Conservation (phyloP, 2,797 vertebrate genomes). For the Schizopygopsis malacanthus region DNA sequence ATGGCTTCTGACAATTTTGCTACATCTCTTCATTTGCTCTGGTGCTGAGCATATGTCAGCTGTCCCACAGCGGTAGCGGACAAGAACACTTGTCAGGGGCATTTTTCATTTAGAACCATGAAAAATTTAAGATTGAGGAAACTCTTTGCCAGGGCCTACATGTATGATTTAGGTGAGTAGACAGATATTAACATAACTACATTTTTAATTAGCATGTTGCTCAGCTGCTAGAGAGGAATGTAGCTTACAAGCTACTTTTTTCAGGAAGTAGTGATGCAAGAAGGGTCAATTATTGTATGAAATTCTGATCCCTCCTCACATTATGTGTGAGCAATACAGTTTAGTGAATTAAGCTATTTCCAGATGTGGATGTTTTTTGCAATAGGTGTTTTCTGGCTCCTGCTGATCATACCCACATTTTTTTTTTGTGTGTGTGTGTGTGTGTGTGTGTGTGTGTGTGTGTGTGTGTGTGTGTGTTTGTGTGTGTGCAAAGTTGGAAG, state of each 20-base stretch:
- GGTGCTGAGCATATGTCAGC: constrained; percentile 66
- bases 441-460: no score
- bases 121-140: constrained; percentile 50
- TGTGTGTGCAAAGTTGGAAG: not conserved
- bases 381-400: not conserved
- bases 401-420: not conserved
- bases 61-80: constrained; percentile 53
- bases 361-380: not conserved
- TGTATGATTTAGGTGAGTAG: not conserved
- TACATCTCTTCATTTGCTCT: constrained; percentile 66
- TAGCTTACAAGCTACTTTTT: not conserved
- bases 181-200: not conserved
- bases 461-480: not conserved
- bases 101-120: constrained; percentile 50
- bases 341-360: not conserved
- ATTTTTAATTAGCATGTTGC: not conserved
- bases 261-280: not conserved
- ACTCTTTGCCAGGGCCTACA: not conserved
- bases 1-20: constrained; percentile 67
- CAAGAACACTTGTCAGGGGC: constrained; percentile 43
- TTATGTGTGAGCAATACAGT: not conserved
- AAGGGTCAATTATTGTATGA: not conserved
- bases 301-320: not conserved
- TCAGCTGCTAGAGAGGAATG: not conserved
- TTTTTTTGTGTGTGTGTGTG: not conserved